Base-by-base conservation (phyloP, 2,797 vertebrate genomes). In the Gila robusta region DNA sequence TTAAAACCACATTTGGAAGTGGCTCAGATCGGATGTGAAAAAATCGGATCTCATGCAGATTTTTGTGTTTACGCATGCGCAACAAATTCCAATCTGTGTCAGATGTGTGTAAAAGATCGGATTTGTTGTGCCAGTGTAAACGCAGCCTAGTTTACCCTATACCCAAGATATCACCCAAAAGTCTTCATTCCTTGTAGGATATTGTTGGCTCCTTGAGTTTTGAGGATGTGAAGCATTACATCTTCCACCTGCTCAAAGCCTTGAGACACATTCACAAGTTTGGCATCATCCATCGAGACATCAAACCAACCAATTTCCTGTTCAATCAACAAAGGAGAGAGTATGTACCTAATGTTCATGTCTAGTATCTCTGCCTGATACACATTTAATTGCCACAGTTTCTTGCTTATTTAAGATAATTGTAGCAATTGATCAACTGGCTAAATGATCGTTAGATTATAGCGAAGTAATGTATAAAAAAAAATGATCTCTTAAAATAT, bases 271-370 rank as follows among this genome's bases (percentile, higher is more conserved):
- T 99, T 90, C 98, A 99, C 92, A 95, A 96, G 85, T 99, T 98
- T 74, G 98, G 98, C 5, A 99, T 99, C 92, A 98, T 99, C 93
- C 98, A 99, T 91, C 94, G 98, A 73, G 98, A 99, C 84, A 97
- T 99, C 86, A 96, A 96, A 79, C 95, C 95, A 73, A 96, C 95
- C 83, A 96, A 96, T 70, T 96, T 96, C 88, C 94, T 96, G 32
- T 96, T 94, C 92, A 98, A 99, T 94, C 96, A 97, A 85, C 93
- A 84, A 23, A 94, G 92, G 19, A 97, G 95, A 92, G 95, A 90
- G 98, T 99, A 93, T 95, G 97, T 96, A 76, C 70, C 83, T 78
- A 17, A 56, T 37, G 19, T 32, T 32, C 26, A 49, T 54, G 5
- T 37, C 9, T 69, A 28, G 19, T 71, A 37, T 10, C 19, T 69